Conservation (phyloP, 2,113 vertebrate genomes). For the Mugil cephalus region DNA sequence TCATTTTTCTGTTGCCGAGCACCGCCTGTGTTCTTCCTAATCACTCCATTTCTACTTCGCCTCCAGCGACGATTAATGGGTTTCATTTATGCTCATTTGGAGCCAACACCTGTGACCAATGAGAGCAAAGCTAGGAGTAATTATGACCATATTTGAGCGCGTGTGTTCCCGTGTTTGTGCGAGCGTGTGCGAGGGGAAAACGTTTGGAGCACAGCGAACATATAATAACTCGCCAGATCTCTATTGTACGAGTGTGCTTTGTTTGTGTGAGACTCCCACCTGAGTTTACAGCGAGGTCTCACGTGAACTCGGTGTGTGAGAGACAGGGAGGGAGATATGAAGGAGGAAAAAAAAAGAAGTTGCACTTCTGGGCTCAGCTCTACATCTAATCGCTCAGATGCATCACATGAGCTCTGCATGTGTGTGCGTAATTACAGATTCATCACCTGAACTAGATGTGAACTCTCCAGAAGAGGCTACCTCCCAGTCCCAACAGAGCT, state of each 20-base stretch:
- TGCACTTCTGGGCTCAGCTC: slow-evolving; percentile 1
- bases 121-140: slow-evolving; percentile 55
- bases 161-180: slow-evolving; percentile 12
- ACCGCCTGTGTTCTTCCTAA: slow-evolving; percentile 53
- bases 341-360: not conserved
- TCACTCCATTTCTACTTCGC: slow-evolving; percentile 58
- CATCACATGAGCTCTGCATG: slow-evolving; percentile 19
- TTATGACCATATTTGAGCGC: slow-evolving; percentile 39
- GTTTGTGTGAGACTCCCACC: slow-evolving; percentile 11
- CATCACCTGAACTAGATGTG: slow-evolving; percentile 56
- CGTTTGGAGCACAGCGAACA: not conserved
- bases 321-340: not conserved
- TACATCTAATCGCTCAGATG: slow-evolving; percentile 31
- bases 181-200: not conserved
- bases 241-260: slow-evolving; percentile 2
- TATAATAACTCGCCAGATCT: slow-evolving; percentile 17
- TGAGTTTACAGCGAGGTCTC: slow-evolving; percentile 37
- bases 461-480: slow-evolving; percentile 24
- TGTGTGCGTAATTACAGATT: slow-evolving; percentile 46
- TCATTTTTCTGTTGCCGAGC: slow-evolving; percentile 27
- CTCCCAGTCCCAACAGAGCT: not conserved
- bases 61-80: slow-evolving; percentile 67
- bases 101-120: slow-evolving; percentile 76
- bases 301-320: slow-evolving; percentile 16
- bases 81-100: slow-evolving; percentile 70